Percentiles rank a stretch among this genome's conserved stretches.
phyloP scores from a whole-genome alignment of 2,113 vertebrate genomes.

The Otus sunia region DNA sequence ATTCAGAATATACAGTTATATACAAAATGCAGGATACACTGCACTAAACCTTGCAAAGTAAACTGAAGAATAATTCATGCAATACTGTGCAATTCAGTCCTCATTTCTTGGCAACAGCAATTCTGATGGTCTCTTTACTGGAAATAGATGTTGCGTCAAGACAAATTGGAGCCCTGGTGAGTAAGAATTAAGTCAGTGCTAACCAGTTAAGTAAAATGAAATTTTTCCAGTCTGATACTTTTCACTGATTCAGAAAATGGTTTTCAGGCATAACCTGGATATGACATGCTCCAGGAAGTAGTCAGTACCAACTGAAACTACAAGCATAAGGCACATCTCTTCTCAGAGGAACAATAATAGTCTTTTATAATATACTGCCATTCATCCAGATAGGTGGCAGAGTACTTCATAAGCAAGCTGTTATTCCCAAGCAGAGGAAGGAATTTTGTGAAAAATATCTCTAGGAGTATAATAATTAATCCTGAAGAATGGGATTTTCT shows the following conservation, averaged over 20 bases:
- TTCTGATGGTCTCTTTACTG: conserved; percentile 40
- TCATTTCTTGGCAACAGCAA: background rate
- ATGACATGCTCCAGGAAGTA: background rate
- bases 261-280: conserved; percentile 1
- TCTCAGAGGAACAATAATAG: background rate
- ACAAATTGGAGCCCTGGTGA: conserved; percentile 15
- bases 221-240: conserved; percentile 53
- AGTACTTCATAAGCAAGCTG: background rate
- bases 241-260: conserved; percentile 36
- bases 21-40: background rate
- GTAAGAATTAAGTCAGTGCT: conserved; percentile 38
- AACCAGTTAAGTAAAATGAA: conserved; percentile 33
- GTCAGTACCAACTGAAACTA: background rate
- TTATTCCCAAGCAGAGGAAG: background rate
- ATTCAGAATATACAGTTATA: background rate
- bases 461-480: background rate
- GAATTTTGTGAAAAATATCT: background rate
- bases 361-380: background rate
- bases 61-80: background rate
- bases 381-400: background rate
- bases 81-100: background rate
- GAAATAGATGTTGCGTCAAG: conserved; percentile 48
- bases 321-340: background rate
- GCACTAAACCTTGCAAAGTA: background rate
- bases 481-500: background rate